A percentile compares a stretch with the other conserved stretches of the same genome.
Conservation (phyloP, 2,113 vertebrate genomes). For the Alethe castanea region DNA sequence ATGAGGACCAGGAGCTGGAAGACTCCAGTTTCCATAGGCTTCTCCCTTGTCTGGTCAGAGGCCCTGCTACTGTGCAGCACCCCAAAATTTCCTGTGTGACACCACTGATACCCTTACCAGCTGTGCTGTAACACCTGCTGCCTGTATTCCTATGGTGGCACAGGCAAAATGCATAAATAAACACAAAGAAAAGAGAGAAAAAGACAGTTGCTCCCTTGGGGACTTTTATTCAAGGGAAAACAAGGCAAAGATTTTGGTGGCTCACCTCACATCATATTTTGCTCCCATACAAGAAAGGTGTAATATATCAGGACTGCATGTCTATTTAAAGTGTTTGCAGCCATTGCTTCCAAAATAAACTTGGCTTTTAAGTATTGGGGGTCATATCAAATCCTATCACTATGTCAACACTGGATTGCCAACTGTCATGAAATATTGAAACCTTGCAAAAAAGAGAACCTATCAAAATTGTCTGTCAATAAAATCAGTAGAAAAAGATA, state of each 20-base stretch:
- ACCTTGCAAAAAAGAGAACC: background rate
- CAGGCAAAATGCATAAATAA: background rate
- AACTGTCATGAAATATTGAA: slow-evolving; percentile 2
- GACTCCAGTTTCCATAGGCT: background rate
- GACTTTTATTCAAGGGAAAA: background rate
- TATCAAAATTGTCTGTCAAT: slow-evolving; percentile 1
- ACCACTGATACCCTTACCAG: background rate
- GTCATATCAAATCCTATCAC: background rate
- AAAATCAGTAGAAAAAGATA: background rate
- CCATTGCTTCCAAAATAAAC: background rate
- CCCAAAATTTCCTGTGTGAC: background rate
- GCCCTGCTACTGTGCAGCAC: background rate
- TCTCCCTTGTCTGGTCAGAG: background rate
- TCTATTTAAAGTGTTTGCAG: background rate
- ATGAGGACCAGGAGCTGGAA: background rate
- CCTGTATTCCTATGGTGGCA: background rate
- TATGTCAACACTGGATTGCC: background rate
- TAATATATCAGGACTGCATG: background rate
- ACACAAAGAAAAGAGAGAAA: background rate
- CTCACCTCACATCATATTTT: background rate
- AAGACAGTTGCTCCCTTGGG: background rate
- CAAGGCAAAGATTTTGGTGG: background rate
- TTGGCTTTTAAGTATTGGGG: background rate
- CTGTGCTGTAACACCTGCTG: background rate
- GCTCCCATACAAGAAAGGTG: background rate